These are phyloP conservation scores for Myrmecobius fasciatus DNA, from an alignment of 2,113 vertebrate species.

Conservation along the genomic window DNA sequence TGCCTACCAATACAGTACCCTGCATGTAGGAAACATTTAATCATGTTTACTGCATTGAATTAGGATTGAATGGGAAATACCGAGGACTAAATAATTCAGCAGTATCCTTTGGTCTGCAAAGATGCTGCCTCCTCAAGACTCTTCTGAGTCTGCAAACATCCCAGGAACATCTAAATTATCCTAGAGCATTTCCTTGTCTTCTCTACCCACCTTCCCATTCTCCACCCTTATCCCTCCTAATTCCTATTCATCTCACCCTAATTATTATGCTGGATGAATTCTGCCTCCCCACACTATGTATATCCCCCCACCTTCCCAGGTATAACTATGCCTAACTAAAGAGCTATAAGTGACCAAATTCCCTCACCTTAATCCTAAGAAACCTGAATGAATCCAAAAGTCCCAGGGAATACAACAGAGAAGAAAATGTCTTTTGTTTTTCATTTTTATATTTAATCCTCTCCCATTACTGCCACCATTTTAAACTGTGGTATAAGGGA, in stretches of 20 bases:
- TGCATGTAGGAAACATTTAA: too few species aligned
- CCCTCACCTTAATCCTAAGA: neutral
- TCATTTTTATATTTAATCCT: neutral
- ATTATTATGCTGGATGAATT: too few species aligned
- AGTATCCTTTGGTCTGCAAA: too few species aligned
- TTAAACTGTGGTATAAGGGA: neutral
- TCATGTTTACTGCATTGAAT: neutral
- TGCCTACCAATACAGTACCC: neutral
- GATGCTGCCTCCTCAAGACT: too few species aligned
- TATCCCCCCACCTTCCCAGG: neutral
- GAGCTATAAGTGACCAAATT: neutral
- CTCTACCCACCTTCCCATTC: too few species aligned
- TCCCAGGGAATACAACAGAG: neutral
- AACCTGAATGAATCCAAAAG: neutral
- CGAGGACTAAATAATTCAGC: too few species aligned
- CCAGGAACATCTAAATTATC: too few species aligned
- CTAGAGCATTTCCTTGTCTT: too few species aligned
- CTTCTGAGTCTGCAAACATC: too few species aligned
- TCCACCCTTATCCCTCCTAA: too few species aligned
- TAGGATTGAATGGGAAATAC: too few species aligned
- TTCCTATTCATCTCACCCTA: too few species aligned
- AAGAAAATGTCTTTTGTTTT: neutral
- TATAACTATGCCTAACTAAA: neutral
- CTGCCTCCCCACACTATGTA: neutral
- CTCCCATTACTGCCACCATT: neutral